Evolutionary conservation across 2,113 vertebrate species (phyloP).

Genomic region (Plecturocebus donacophilus): DNA sequence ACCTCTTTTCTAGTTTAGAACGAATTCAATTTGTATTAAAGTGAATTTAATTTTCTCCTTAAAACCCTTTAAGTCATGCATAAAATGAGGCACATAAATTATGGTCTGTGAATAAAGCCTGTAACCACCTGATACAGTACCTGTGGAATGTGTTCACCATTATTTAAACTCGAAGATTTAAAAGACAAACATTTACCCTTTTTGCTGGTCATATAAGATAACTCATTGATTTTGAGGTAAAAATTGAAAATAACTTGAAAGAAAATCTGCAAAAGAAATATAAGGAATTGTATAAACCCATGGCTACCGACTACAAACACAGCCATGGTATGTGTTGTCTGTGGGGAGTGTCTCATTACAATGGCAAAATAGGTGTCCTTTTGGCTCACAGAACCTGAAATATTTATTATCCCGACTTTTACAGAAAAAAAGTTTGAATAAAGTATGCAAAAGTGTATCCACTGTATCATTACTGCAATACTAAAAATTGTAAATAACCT

Average conservation of each 20-base stretch:
- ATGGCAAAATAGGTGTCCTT: neutral
- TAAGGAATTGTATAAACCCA: neutral
- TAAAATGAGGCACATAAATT: conserved; percentile 34
- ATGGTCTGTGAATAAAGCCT: neutral
- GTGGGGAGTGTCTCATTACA: neutral
- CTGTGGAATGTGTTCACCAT: neutral
- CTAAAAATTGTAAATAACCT: neutral
- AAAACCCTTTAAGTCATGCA: conserved; percentile 1
- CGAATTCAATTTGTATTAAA: conserved; percentile 21
- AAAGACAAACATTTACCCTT: neutral
- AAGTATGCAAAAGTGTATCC: neutral
- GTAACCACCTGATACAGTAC: neutral
- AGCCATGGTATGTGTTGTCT: neutral
- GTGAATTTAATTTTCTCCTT: conserved; percentile 36
- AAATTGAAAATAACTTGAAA: neutral
- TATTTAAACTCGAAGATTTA: conserved; percentile 24
- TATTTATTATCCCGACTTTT: neutral
- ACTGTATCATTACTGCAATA: neutral
- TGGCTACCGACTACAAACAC: neutral
- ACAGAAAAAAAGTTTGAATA: neutral
- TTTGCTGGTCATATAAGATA: neutral
- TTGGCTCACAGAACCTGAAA: neutral
- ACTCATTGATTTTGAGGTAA: conserved; percentile 9
- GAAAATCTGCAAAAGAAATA: neutral
- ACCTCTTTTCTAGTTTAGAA: conserved; percentile 9